phyloP scores from a whole-genome alignment of 2,797 vertebrate genomes.

The Bradypodion pumilum region DNA sequence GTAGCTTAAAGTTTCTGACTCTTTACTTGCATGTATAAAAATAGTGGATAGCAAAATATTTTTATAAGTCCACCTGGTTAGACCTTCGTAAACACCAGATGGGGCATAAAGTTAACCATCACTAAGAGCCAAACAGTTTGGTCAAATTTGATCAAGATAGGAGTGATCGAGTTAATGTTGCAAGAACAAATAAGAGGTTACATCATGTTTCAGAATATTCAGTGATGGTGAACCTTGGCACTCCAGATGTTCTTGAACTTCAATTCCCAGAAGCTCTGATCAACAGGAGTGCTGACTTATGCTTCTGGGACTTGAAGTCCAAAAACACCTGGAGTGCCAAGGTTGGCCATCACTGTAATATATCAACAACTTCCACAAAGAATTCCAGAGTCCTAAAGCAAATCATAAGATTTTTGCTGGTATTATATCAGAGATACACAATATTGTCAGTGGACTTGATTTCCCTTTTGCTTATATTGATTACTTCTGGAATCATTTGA shows the following conservation, averaged over 20 bases:
- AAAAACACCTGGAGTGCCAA: no score
- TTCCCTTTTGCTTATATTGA: constrained; percentile 27
- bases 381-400: constrained; percentile 61
- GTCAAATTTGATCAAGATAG: constrained; percentile 52
- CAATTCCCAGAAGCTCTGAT: no score
- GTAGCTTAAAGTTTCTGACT: neutral
- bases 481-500: constrained; percentile 42
- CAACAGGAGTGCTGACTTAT: no score
- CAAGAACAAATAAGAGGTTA: constrained; percentile 7
- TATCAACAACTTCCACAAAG: constrained; percentile 57
- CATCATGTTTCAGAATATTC: constrained; percentile 44
- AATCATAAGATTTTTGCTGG: constrained; percentile 54
- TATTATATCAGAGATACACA: constrained; percentile 39
- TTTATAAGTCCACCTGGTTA: constrained; percentile 25
- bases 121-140: constrained; percentile 39
- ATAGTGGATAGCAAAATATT: neutral
- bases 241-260: no score
- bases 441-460: constrained; percentile 57
- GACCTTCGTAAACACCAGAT: constrained; percentile 12
- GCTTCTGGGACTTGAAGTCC: no score
- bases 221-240: no score
- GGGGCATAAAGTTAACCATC: constrained; percentile 28
- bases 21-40: neutral
- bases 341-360: no score
- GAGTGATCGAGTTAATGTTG: constrained; percentile 52